phyloP scores from a whole-genome alignment of 1,140 invertebrate species.

The Diorhabda sublineata region DNA sequence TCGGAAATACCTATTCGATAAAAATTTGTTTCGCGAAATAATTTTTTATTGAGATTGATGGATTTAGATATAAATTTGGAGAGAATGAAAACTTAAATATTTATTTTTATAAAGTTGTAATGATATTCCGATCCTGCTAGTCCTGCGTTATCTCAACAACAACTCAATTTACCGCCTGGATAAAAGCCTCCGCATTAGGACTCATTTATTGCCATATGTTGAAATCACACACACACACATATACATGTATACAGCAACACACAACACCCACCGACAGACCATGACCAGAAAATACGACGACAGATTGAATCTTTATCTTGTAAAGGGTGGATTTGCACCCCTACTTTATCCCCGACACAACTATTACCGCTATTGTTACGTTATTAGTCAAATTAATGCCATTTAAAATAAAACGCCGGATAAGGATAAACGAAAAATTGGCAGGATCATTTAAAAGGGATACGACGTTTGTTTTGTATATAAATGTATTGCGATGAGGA shows the following conservation, averaged over 20 bases:
- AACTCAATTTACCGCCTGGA: conserved; percentile 11
- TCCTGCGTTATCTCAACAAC: not conserved
- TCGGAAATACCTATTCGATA: too few relatives aligned
- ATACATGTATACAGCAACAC: too few relatives aligned
- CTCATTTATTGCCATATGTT: conserved; percentile 15
- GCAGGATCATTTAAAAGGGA: too few relatives aligned
- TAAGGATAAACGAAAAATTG: conserved; percentile 1
- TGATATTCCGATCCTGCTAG: not conserved
- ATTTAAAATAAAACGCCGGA: conserved; percentile 3
- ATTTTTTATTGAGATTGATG: too few relatives aligned
- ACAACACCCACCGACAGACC: conserved; percentile 7
- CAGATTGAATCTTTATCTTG: conserved; percentile 38
- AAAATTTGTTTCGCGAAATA: too few relatives aligned
- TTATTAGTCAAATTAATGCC: conserved; percentile 29
- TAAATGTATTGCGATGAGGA: too few relatives aligned
- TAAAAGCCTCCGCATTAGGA: not conserved
- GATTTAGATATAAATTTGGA: too few relatives aligned
- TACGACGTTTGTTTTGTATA: too few relatives aligned
- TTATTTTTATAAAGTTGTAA: not conserved
- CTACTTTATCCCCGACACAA: conserved; percentile 13
- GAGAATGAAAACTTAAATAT: too few relatives aligned
- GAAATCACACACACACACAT: conserved; percentile 12
- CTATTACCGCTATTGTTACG: conserved; percentile 35
- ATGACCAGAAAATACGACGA: conserved; percentile 22
- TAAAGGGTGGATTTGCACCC: conserved; percentile 30